A percentile compares a stretch with the other conserved stretches of the same genome.
These are phyloP conservation scores for Nomada ruficornis DNA, from an alignment of 2,888 invertebrate species.

Conservation along the genomic window DNA sequence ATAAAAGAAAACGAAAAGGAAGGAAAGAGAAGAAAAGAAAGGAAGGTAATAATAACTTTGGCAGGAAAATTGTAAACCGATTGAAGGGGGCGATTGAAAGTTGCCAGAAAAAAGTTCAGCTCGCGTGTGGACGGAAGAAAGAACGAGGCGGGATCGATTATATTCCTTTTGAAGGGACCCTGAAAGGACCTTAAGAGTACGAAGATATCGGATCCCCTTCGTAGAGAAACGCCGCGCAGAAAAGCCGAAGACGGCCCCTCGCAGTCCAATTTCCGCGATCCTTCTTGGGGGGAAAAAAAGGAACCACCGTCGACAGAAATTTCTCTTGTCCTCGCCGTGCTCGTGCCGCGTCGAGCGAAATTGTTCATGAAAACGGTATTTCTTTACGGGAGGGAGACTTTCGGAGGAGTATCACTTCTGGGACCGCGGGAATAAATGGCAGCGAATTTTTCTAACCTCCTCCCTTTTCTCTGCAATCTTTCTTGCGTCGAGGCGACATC, in stretches of 20 bases:
- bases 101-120: neutral
- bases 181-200: conserved; percentile 46
- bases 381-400: neutral
- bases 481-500: too few relatives aligned
- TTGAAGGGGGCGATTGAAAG: neutral
- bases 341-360: neutral
- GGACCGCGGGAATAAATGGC: neutral
- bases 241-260: conserved; percentile 41
- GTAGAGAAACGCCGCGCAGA: conserved; percentile 19
- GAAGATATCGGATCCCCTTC: conserved; percentile 49
- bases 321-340: neutral
- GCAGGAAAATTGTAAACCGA: neutral
- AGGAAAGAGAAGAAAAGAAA: too few relatives aligned
- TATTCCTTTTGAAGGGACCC: conserved; percentile 33
- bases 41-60: neutral
- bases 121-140: neutral
- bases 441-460: neutral
- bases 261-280: conserved; percentile 43
- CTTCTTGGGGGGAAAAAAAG: conserved; percentile 31
- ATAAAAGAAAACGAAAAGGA: too few relatives aligned
- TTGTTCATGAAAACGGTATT: conserved; percentile 23
- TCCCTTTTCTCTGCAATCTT: too few relatives aligned
- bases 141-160: conserved; percentile 47
- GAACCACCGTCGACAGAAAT: conserved; percentile 6
- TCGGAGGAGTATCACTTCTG: neutral